Evolutionary conservation across 2,888 invertebrate species (phyloP).

Genomic region (Empis livida): DNA sequence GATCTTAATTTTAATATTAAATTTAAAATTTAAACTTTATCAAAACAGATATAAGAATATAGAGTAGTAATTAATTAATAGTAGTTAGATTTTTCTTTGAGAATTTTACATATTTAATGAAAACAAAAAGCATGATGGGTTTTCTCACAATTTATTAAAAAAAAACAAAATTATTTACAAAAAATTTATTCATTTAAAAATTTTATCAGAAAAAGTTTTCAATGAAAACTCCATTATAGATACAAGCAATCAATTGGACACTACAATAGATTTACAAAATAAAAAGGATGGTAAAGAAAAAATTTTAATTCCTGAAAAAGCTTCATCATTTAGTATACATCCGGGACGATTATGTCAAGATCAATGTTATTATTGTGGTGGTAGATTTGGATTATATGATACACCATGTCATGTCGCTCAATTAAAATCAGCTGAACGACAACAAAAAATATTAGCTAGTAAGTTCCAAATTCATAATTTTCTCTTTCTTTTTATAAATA

Average conservation of each 20-base stretch:
- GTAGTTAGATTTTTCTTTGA: too few species aligned
- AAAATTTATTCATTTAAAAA: background rate
- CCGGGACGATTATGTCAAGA: conserved; percentile 70
- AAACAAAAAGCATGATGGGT: too few species aligned
- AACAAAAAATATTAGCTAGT: conserved; percentile 66
- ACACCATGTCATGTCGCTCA: conserved; percentile 81
- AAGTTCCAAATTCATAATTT: conserved; percentile 26
- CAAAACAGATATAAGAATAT: too few species aligned
- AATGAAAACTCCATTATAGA: background rate
- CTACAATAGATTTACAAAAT: conserved; percentile 5
- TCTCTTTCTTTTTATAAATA: background rate
- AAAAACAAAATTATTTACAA: too few species aligned
- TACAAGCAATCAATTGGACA: background rate
- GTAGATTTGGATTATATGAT: conserved; percentile 74
- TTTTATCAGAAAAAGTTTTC: background rate
- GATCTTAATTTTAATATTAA: too few species aligned
- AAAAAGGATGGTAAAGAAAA: conserved; percentile 34
- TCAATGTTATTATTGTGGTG: conserved; percentile 77
- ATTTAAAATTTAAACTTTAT: too few species aligned
- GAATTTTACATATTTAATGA: too few species aligned
- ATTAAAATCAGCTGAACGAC: conserved; percentile 68
- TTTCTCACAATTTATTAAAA: too few species aligned
- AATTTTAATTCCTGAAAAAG: conserved; percentile 76
- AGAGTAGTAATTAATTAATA: too few species aligned
- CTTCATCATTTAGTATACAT: conserved; percentile 76